Base-by-base conservation (phyloP, 2,797 vertebrate species). In the Syndactyla subalaris region DNA sequence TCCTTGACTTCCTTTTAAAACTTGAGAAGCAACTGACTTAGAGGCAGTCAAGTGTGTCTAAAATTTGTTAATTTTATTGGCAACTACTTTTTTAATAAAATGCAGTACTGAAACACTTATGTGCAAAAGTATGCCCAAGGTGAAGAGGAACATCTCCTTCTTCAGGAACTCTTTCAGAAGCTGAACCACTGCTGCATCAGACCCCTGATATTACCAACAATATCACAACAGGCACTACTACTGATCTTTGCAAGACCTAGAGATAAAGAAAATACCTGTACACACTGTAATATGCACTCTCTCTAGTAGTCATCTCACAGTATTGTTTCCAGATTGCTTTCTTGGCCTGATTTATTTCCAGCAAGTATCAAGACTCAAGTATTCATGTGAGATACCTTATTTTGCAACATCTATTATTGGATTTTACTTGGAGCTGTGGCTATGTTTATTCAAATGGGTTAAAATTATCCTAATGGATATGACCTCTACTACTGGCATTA, bases 391-490 rank as follows among this genome's bases (percentile, higher is more conserved):
- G 21, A 76, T 70, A 27, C 8, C 65, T 77, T 90, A 51, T 54
- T 81, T 86, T 90, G 88, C 24, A 76, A 68, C 58, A 58, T 41
- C 55, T 79, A 9, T 68, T 93, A 78, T 72, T 79, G 59, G 58
- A 87, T 92, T 84, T 86, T 78, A 74, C 66, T 81, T 72, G 41
- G 21, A 88, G 39, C 46, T 61, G 34, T 82, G 62, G 4, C 71
- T 65, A 13, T 77, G 32, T 86, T 94, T 89, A 95, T 94, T 92
- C 49, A 74, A 87, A 96, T 79, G 14, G 6, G 8, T 78, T 76
- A 39, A 94, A 94, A 95, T 93, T 91, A 91, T 81, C 55, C 67
- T 92, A 93, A 92, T 73, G 46, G 45, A 51, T 80, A 36, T 76
- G 62, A 92, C 59, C 74, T 87, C 91, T 70, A 55, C 84, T 82